phyloP scores from a whole-genome alignment of 2,888 invertebrate species.

The Acleris sparsana region DNA sequence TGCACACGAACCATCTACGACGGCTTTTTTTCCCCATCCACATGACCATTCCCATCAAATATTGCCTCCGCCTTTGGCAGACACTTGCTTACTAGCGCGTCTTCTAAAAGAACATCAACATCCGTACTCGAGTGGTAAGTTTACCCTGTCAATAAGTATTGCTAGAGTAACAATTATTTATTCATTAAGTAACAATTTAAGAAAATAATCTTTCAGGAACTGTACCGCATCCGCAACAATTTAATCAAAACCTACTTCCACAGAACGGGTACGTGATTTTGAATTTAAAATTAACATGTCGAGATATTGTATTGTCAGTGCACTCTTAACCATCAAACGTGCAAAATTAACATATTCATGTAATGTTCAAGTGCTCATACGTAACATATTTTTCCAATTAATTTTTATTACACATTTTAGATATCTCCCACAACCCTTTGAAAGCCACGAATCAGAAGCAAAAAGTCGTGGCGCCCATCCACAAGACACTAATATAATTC shows the following conservation, averaged over 20 bases:
- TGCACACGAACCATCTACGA: constrained; percentile 19
- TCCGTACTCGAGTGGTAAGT: constrained; percentile 56
- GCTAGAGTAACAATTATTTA: too few relatives aligned
- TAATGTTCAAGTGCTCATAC: not conserved
- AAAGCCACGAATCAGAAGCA: constrained; percentile 51
- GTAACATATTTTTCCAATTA: too few relatives aligned
- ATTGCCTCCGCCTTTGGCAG: constrained; percentile 47
- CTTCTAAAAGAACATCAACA: constrained; percentile 57
- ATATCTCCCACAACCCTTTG: constrained; percentile 43
- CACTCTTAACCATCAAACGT: too few relatives aligned
- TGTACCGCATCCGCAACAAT: too few relatives aligned
- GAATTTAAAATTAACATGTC: too few relatives aligned
- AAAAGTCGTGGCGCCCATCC: constrained; percentile 58
- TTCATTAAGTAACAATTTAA: too few relatives aligned
- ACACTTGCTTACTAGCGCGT: constrained; percentile 62
- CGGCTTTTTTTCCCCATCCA: constrained; percentile 29
- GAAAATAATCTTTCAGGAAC: too few relatives aligned
- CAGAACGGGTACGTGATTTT: too few relatives aligned
- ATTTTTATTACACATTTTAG: constrained; percentile 42
- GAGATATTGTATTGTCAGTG: too few relatives aligned
- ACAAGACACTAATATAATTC: constrained; percentile 68
- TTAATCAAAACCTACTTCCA: too few relatives aligned
- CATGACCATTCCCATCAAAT: constrained; percentile 42
- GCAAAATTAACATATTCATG: too few relatives aligned
- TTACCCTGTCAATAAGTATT: not conserved